A percentile compares a stretch with the other conserved stretches of the same genome.
phyloP scores from a whole-genome alignment of 2,888 invertebrate species.

The Andrena dorsata region DNA sequence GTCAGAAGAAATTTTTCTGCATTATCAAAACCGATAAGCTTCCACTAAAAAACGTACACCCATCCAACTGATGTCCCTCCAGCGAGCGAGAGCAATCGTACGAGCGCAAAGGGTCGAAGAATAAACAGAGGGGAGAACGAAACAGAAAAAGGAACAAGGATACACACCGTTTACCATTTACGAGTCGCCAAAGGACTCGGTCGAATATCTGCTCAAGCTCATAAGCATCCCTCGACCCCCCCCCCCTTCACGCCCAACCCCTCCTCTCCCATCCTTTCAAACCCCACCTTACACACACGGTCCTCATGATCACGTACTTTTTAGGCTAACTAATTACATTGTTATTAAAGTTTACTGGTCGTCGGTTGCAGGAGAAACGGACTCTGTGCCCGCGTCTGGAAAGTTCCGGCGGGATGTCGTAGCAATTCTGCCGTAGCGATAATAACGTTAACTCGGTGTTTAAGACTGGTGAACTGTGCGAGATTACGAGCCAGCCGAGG shows the following conservation, averaged over 20 bases:
- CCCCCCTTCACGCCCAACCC: background rate
- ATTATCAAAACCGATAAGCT: no score
- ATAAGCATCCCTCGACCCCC: slow-evolving; percentile 34
- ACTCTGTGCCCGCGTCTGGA: slow-evolving; percentile 38
- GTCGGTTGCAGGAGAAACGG: slow-evolving; percentile 35
- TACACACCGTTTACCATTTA: slow-evolving; percentile 1
- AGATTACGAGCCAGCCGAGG: slow-evolving; percentile 42
- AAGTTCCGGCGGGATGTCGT: slow-evolving; percentile 55
- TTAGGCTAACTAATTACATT: slow-evolving; percentile 59
- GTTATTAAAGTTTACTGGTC: slow-evolving; percentile 57
- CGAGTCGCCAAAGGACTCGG: slow-evolving; percentile 40
- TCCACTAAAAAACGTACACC: no score
- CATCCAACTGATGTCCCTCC: background rate
- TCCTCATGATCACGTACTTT: slow-evolving; percentile 41
- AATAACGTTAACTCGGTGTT: slow-evolving; percentile 74
- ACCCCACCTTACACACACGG: background rate
- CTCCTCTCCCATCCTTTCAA: background rate
- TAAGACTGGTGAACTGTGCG: slow-evolving; percentile 68
- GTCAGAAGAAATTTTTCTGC: no score
- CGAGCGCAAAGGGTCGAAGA: slow-evolving; percentile 4
- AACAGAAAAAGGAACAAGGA: background rate
- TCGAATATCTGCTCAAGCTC: slow-evolving; percentile 69
- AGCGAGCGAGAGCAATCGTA: background rate
- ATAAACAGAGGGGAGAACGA: background rate
- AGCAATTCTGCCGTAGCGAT: slow-evolving; percentile 73